A percentile compares a stretch with the other conserved stretches of the same genome.
phyloP scores from a whole-genome alignment of 2,797 vertebrate species.

The Selene dorsalis region DNA sequence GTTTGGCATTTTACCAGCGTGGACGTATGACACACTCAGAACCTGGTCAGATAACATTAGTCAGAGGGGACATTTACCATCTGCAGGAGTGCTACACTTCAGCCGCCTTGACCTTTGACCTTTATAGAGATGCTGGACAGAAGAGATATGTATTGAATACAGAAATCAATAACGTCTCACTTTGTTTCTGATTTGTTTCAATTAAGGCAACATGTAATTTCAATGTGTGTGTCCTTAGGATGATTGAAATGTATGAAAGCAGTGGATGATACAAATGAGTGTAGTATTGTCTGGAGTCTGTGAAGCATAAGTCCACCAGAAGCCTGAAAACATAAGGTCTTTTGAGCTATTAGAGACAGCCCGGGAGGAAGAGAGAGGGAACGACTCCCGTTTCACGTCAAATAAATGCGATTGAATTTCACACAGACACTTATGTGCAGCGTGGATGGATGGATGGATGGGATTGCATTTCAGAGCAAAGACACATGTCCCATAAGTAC shows the following conservation, averaged over 20 bases:
- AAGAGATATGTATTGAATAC: neutral
- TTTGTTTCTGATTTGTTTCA: conserved; percentile 10
- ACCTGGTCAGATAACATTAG: neutral
- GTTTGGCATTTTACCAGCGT: neutral
- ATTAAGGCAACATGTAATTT: neutral
- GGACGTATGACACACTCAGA: neutral
- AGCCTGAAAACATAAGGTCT: conserved; percentile 42
- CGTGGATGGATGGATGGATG: conserved; percentile 67
- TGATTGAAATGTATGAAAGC: conserved; percentile 25
- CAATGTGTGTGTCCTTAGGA: neutral
- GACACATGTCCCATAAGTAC: conserved; percentile 73
- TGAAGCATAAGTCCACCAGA: conserved; percentile 39
- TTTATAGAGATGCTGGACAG: neutral
- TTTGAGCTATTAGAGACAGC: conserved; percentile 56
- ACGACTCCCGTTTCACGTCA: conserved; percentile 71
- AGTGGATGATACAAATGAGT: conserved; percentile 19
- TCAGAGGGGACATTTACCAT: neutral
- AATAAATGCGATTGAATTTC: conserved; percentile 78
- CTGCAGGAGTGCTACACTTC: neutral
- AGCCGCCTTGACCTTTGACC: conserved; percentile 22
- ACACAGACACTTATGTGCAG: conserved; percentile 71
- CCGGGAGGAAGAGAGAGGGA: conserved; percentile 54
- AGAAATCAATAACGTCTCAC: conserved; percentile 19
- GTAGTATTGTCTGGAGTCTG: conserved; percentile 17
- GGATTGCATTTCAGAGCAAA: conserved; percentile 69